A percentile compares a stretch with the other conserved stretches of the same genome.
phyloP scores from a whole-genome alignment of 2,888 invertebrate genomes.

The Drosophila pullipes region DNA sequence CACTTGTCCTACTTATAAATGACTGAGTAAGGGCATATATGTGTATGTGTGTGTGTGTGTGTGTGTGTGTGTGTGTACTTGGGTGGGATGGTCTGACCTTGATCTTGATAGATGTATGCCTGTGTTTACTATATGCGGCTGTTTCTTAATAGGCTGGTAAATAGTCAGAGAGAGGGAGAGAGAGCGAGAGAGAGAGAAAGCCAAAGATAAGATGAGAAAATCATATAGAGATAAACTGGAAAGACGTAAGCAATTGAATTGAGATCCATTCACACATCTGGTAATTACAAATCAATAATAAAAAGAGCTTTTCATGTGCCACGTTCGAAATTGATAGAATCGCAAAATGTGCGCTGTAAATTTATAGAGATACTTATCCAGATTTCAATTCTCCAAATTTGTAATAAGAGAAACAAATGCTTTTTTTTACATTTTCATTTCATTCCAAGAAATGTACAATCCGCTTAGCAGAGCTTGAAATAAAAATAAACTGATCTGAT shows the following conservation, averaged over 20 bases:
- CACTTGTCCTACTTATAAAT: conserved; percentile 46
- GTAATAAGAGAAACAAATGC: background rate
- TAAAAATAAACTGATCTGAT: background rate
- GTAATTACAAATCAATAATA: background rate
- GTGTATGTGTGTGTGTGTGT: background rate
- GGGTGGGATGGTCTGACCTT: conserved; percentile 25
- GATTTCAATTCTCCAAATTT: background rate
- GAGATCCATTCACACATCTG: background rate
- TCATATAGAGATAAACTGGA: background rate
- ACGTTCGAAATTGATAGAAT: background rate
- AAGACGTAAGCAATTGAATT: background rate
- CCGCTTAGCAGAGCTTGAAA: background rate
- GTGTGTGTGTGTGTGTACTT: conserved; percentile 2
- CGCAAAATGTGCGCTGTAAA: background rate
- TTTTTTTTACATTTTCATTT: background rate
- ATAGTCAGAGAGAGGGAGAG: background rate
- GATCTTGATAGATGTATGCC: conserved; percentile 41
- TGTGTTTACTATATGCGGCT: conserved; percentile 3
- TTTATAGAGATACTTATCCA: background rate
- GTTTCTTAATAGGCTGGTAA: conserved; percentile 14
- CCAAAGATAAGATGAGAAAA: background rate
- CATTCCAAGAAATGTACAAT: background rate
- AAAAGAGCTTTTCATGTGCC: background rate
- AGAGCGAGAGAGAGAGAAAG: background rate
- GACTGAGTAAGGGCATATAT: conserved; percentile 2